These are phyloP conservation scores for Phaenicophaeus curvirostris DNA, from an alignment of 2,797 vertebrate genomes.

Conservation along the genomic window DNA sequence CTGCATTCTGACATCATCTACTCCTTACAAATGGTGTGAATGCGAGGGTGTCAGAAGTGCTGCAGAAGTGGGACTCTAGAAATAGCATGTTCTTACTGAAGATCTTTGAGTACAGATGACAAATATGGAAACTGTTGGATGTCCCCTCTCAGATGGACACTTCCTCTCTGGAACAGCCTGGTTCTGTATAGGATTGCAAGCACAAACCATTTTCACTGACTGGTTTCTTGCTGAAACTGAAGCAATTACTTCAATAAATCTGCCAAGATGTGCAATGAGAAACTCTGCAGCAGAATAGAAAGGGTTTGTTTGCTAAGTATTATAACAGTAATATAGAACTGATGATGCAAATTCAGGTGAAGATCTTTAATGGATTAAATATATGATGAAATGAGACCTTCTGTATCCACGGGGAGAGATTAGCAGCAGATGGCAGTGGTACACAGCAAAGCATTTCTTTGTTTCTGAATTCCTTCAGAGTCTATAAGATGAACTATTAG, in stretches of 20 bases:
- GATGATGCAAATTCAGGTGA: background rate
- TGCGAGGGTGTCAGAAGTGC: conserved; percentile 48
- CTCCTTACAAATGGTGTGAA: conserved; percentile 36
- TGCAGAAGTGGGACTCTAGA: conserved; percentile 45
- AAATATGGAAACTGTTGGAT: conserved; percentile 16
- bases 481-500: background rate
- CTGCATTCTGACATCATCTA: conserved; percentile 21
- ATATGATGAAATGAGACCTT: conserved; percentile 13
- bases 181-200: background rate
- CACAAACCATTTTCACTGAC: background rate
- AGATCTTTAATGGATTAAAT: background rate
- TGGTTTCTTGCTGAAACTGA: background rate
- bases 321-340: background rate
- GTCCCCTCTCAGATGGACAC: conserved; percentile 12
- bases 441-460: conserved; percentile 38
- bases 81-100: conserved; percentile 47
- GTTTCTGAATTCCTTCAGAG: conserved; percentile 25
- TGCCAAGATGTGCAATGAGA: background rate
- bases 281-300: background rate
- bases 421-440: conserved; percentile 65
- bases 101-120: conserved; percentile 49
- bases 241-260: background rate
- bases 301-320: background rate
- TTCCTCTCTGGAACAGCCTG: conserved; percentile 15
- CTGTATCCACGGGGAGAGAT: conserved; percentile 11